Evolutionary conservation across 2,113 vertebrate species (phyloP), one percentile per base, ranked within the genome.

Genomic region (Patagioenas fasciata): DNA sequence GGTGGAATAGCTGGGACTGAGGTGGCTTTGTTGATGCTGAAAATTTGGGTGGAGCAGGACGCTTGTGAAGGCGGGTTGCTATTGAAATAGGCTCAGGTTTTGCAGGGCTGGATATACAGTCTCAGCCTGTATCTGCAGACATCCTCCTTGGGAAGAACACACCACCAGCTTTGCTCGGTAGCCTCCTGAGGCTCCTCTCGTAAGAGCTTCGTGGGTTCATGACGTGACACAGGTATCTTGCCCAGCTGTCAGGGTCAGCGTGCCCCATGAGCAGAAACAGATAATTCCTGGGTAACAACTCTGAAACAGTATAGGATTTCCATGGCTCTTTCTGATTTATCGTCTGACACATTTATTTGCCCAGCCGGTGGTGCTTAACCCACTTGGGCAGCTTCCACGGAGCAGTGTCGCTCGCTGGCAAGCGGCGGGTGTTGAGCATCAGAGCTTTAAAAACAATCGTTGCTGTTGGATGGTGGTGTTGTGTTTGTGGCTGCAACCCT

Each of bases 281-380:
- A 25, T 80, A 84, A 44, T 78, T 95, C 86, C 40, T 77, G 77
- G 57, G 29, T 66, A 73, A 75, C 50, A 75, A 36, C 7, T 90
- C 50, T 82, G 82, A 88, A 91, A 61, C 1, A 10, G 69, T 3
- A 0, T 56, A 84, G 74, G 61, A 57, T 72, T 93, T 95, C 86
- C 44, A 53, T 2, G 7, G 73, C 44, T 38, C 50, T 79, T 85
- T 80, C 69, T 86, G 83, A 95, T 97, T 96, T 96, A 81, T 93
- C 24, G 21, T 57, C 90, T 85, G 93, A 77, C 47, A 25, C 83
- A 38, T 95, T 92, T 89, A 34, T 91, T 92, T 85, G 66, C 70
- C 88, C 66, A 66, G 91, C 66, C 70, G 72, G 77, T 92, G 86
- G 79, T 88, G 84, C 70, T 96, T 91, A 91, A 93, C 88, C 72